These are phyloP conservation scores for Agrotis puta DNA, from an alignment of 2,888 invertebrate species.

Conservation along the genomic window DNA sequence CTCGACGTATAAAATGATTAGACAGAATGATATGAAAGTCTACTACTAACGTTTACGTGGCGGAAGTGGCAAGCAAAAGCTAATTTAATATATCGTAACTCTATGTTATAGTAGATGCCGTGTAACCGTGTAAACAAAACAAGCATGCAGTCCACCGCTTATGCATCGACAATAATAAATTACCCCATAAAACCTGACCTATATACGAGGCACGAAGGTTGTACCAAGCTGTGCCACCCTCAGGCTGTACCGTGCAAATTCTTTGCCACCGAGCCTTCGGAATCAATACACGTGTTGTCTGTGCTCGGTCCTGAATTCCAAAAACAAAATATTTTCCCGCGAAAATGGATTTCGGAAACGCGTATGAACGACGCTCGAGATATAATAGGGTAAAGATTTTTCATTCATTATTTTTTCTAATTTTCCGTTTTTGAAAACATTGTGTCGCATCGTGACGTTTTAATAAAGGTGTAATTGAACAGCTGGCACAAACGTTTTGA, in stretches of 20 bases:
- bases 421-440: background rate
- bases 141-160: constrained; percentile 22
- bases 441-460: constrained; percentile 27
- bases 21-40: background rate
- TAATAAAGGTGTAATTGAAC: background rate
- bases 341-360: constrained; percentile 90
- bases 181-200: constrained; percentile 79
- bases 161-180: constrained; percentile 50
- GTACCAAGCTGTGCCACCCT: constrained; percentile 75
- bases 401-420: constrained; percentile 4
- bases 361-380: constrained; percentile 90
- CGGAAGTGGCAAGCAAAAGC: background rate
- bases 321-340: constrained; percentile 45
- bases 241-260: constrained; percentile 74
- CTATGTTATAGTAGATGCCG: background rate
- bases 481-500: background rate
- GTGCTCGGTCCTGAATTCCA: constrained; percentile 44
- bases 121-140: constrained; percentile 24
- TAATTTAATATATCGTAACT: background rate
- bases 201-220: constrained; percentile 71
- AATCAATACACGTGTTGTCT: constrained; percentile 80
- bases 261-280: constrained; percentile 65
- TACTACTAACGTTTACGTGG: background rate
- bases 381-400: constrained; percentile 89
- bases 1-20: background rate